These are phyloP conservation scores for Oenanthe oenanthe DNA, from an alignment of 2,113 vertebrate genomes.

Conservation along the genomic window DNA sequence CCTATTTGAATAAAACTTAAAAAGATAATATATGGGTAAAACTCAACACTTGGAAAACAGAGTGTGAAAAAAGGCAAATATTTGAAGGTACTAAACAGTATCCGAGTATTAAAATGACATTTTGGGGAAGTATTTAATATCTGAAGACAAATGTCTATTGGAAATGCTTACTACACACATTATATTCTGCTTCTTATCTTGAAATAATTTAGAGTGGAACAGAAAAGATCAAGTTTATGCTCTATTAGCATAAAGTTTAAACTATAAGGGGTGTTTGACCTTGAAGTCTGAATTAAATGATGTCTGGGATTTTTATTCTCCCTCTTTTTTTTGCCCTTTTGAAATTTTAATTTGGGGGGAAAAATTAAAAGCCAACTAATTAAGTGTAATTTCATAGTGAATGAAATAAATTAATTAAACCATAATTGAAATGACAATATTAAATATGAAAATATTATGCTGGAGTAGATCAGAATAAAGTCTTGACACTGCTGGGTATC, in stretches of 20 bases:
- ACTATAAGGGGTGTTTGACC: constrained; percentile 59
- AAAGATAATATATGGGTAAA: constrained; percentile 50
- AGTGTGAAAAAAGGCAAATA: constrained; percentile 63
- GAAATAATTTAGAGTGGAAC: constrained; percentile 60
- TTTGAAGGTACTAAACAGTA: constrained; percentile 66
- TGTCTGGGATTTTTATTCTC: constrained; percentile 57
- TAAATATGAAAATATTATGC: constrained; percentile 75
- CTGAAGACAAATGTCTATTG: constrained; percentile 59
- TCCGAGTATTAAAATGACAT: constrained; percentile 60
- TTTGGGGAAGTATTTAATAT: constrained; percentile 68
- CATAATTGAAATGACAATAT: constrained; percentile 76
- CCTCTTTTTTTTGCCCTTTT: constrained; percentile 33
- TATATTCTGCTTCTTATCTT: constrained; percentile 66
- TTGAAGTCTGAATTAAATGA: constrained; percentile 66
- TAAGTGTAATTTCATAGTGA: constrained; percentile 69
- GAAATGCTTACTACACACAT: constrained; percentile 64
- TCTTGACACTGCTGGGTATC: constrained; percentile 72
- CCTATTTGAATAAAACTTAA: constrained; percentile 64
- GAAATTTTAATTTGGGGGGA: constrained; percentile 50
- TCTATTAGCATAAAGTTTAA: constrained; percentile 72
- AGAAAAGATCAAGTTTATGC: constrained; percentile 70
- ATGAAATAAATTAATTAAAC: constrained; percentile 82
- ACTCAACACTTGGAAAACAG: constrained; percentile 43
- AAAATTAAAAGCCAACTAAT: constrained; percentile 65
- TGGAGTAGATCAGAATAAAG: constrained; percentile 77